Conservation (phyloP, 2,797 vertebrate species). For the Tangara arthus region DNA sequence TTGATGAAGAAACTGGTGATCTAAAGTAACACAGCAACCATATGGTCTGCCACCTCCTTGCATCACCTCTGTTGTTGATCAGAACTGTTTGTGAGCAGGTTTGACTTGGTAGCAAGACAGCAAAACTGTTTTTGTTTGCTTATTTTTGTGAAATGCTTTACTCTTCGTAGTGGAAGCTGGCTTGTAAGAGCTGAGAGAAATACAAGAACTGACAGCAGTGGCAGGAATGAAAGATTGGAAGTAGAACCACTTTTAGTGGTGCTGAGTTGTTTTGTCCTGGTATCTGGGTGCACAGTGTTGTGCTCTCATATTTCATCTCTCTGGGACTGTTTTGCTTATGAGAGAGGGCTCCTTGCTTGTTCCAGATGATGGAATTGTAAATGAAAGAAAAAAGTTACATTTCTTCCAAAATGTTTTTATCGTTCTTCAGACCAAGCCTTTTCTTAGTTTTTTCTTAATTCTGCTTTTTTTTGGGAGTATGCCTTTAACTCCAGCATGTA, state of each 20-base stretch:
- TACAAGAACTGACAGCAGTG: not conserved
- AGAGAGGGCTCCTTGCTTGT: not conserved
- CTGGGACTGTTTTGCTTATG: not conserved
- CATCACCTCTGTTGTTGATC: not conserved
- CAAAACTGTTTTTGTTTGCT: not conserved
- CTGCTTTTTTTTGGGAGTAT: not conserved
- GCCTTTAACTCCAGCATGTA: not conserved
- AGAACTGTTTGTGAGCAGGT: not conserved
- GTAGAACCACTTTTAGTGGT: not conserved
- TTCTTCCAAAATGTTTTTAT: not conserved
- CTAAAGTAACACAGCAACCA: not conserved
- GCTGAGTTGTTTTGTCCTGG: not conserved
- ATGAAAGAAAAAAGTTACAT: not conserved
- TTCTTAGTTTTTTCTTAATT: not conserved
- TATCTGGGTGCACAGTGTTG: not conserved
- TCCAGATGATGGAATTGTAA: not conserved
- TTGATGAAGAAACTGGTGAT: not conserved
- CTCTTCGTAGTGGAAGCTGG: not conserved
- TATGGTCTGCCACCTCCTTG: not conserved
- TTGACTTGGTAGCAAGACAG: not conserved
- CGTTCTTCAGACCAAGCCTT: not conserved
- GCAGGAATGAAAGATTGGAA: not conserved
- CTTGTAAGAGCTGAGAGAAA: not conserved
- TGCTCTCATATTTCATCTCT: not conserved
- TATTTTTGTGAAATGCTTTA: not conserved